These are phyloP conservation scores for Nymphalis polychloros DNA, from an alignment of 2,888 invertebrate species.

Conservation along the genomic window DNA sequence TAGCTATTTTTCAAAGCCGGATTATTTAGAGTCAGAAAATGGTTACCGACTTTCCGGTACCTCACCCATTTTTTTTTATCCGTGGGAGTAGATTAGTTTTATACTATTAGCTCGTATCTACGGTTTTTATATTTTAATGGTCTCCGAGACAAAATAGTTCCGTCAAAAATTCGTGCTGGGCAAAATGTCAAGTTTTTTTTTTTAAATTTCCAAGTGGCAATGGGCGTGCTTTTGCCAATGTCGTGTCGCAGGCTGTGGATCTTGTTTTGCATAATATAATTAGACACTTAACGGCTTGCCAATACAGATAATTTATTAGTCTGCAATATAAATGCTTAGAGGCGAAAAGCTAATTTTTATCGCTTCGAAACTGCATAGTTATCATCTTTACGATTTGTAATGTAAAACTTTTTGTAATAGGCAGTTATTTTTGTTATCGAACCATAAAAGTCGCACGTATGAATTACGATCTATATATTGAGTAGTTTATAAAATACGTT, in stretches of 20 bases:
- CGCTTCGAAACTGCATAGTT: conserved; percentile 21
- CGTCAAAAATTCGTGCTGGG: conserved; percentile 42
- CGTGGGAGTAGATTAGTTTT: conserved; percentile 66
- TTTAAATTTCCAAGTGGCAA: conserved; percentile 16
- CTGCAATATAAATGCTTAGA: conserved; percentile 27
- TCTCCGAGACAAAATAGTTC: conserved; percentile 54
- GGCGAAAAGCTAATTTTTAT: conserved; percentile 28
- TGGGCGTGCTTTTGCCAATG: conserved; percentile 10
- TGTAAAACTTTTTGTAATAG: conserved; percentile 18
- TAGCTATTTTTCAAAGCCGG: conserved; percentile 64
- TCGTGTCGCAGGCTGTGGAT: conserved; percentile 17
- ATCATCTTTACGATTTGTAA: conserved; percentile 28
- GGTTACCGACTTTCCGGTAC: conserved; percentile 52
- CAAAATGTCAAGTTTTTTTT: conserved; percentile 22
- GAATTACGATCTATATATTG: conserved; percentile 31
- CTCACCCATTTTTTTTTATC: conserved; percentile 50
- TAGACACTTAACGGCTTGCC: conserved; percentile 28
- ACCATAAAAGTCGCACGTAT: conserved; percentile 29
- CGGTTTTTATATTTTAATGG: conserved; percentile 50
- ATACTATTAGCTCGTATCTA: conserved; percentile 41
- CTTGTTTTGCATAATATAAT: conserved; percentile 34
- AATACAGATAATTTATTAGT: conserved; percentile 34
- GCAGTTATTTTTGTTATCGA: conserved; percentile 28
- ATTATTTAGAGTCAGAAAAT: conserved; percentile 50
- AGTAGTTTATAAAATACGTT: conserved; percentile 31